Percentiles rank a stretch among this genome's conserved stretches.
Conservation (phyloP, 2,797 vertebrate species). For the Poecilia velifera region DNA sequence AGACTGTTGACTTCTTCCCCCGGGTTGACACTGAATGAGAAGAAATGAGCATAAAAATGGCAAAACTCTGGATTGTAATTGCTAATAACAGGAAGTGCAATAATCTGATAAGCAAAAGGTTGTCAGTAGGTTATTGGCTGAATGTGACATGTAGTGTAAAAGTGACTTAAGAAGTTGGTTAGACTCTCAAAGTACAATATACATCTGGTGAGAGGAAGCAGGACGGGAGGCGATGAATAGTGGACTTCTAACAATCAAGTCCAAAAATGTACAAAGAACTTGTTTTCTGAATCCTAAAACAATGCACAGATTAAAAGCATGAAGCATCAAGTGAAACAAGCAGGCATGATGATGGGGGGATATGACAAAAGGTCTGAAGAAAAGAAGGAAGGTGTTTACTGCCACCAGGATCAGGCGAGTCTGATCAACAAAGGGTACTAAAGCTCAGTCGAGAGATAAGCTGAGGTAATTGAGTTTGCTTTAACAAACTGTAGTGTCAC, state of each 20-base stretch:
- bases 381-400: not conserved
- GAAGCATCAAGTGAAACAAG: not conserved
- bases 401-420: not conserved
- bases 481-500: not conserved
- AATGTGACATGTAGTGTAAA: not conserved
- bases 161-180: not conserved
- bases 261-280: not conserved
- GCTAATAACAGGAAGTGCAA: not conserved
- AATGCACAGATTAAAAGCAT: not conserved
- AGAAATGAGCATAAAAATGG: not conserved
- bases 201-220: not conserved
- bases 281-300: not conserved
- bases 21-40: not conserved
- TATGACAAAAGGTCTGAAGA: not conserved
- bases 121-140: not conserved
- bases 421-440: not conserved
- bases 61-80: not conserved
- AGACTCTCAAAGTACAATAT: not conserved
- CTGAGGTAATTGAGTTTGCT: not conserved
- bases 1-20: not conserved
- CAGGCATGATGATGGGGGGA: not conserved
- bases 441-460: not conserved
- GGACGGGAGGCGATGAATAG: not conserved
- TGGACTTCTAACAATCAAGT: not conserved
- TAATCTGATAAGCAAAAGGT: not conserved